phyloP scores from a whole-genome alignment of 35 echinoderm and acorn worm genomes.

The Apostichopus californicus region DNA sequence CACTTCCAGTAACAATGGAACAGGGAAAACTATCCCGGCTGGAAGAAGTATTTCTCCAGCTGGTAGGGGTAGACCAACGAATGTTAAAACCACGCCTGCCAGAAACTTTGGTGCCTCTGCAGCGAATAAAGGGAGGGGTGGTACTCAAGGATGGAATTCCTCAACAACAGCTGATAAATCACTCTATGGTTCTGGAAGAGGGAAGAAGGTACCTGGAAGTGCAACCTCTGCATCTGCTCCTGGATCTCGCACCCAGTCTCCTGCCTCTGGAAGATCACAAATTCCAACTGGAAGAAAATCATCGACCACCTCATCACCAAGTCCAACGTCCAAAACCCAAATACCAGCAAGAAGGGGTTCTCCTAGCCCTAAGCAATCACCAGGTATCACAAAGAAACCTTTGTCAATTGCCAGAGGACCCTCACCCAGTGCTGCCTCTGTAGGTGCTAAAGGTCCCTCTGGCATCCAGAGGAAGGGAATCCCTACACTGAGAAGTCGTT shows the following conservation, averaged over 20 bases:
- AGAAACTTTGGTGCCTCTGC: slow-evolving; percentile 21
- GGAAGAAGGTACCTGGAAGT: slow-evolving; percentile 6
- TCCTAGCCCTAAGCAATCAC: slow-evolving; percentile 31
- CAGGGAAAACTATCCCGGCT: slow-evolving; percentile 24
- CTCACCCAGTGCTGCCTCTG: slow-evolving; percentile 30
- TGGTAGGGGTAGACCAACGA: slow-evolving; percentile 46
- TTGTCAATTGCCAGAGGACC: slow-evolving; percentile 48
- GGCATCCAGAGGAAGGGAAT: slow-evolving; percentile 4
- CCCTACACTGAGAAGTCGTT: slow-evolving; percentile 15
- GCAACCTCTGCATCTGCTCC: slow-evolving; percentile 8
- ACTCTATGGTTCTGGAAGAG: slow-evolving; percentile 34
- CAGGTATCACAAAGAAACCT: slow-evolving; percentile 45
- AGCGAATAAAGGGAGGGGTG: not conserved
- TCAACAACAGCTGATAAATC: slow-evolving; percentile 49
- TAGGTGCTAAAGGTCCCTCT: not conserved
- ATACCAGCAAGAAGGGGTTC: slow-evolving; percentile 7
- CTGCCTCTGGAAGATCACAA: slow-evolving; percentile 53
- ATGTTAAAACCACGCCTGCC: slow-evolving; percentile 50
- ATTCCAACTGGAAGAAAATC: slow-evolving; percentile 46
- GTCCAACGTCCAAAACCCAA: slow-evolving; percentile 24
- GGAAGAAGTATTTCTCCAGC: slow-evolving; percentile 52
- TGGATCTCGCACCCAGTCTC: slow-evolving; percentile 52
- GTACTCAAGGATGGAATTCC: slow-evolving; percentile 33
- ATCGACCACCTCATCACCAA: slow-evolving; percentile 29
- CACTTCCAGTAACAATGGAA: slow-evolving; percentile 47